These are phyloP conservation scores for Spheniscus humboldti DNA, from an alignment of 2,797 vertebrate genomes.

Conservation along the genomic window DNA sequence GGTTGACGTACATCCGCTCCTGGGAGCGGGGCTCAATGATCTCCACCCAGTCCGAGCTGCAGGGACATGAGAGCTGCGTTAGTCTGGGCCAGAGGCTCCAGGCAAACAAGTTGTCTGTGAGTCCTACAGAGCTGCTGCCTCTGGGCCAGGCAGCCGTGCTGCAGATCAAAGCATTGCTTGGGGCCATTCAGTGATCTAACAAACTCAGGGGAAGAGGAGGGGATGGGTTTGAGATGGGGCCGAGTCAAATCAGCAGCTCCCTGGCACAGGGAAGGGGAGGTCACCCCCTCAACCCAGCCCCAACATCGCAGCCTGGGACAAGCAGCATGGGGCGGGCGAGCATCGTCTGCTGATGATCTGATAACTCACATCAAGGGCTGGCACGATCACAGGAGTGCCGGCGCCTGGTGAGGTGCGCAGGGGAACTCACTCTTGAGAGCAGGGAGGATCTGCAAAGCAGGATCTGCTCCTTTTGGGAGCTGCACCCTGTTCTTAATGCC, in stretches of 20 bases:
- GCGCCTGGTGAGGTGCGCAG: background rate
- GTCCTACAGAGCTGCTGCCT: background rate
- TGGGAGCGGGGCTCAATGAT: conserved; percentile 89
- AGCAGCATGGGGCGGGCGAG: accelerated
- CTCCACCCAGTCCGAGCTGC: conserved; percentile 91
- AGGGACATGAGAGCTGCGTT: background rate
- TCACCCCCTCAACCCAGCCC: background rate
- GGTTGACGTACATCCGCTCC: conserved; percentile 90
- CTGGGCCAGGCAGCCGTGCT: background rate
- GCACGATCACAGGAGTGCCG: accelerated
- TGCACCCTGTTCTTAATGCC: background rate
- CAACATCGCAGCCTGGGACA: accelerated
- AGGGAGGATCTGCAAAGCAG: background rate
- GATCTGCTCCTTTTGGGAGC: background rate
- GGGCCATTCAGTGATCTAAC: background rate
- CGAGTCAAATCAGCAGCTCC: background rate
- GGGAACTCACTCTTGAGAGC: background rate
- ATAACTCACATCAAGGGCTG: background rate
- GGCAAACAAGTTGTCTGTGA: background rate
- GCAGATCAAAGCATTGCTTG: background rate
- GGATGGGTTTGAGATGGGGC: background rate
- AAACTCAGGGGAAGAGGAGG: background rate
- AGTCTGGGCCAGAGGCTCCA: background rate
- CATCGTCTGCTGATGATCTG: background rate
- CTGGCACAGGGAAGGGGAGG: background rate